Percentiles rank a stretch among this genome's conserved stretches.
Conservation (phyloP, 2,113 vertebrate species). For the Ancistrus triradiatus region DNA sequence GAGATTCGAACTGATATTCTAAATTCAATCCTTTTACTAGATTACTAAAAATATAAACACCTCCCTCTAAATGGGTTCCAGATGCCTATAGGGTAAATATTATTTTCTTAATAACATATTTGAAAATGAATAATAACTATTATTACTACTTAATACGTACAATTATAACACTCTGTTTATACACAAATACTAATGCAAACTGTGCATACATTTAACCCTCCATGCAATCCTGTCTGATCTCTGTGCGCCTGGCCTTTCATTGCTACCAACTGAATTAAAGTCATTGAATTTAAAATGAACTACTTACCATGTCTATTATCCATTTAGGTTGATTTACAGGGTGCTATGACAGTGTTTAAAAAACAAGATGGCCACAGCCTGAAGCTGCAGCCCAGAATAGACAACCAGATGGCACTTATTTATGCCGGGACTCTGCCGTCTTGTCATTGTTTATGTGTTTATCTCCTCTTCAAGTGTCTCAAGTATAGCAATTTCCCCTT, state of each 20-base stretch:
- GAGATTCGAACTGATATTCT: too few species aligned
- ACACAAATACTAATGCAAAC: too few species aligned
- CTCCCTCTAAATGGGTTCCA: too few species aligned
- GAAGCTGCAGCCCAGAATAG: neutral
- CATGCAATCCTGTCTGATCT: neutral
- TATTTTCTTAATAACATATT: too few species aligned
- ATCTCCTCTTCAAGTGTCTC: slow-evolving; percentile 20
- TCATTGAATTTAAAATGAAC: slow-evolving; percentile 14
- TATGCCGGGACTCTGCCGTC: neutral
- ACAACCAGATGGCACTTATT: slow-evolving; percentile 14
- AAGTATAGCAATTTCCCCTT: slow-evolving; percentile 21
- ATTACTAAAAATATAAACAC: too few species aligned
- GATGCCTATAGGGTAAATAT: too few species aligned
- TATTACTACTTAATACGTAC: too few species aligned
- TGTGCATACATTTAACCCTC: too few species aligned
- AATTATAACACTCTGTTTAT: too few species aligned
- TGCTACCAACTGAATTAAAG: slow-evolving; percentile 14
- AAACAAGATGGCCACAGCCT: slow-evolving; percentile 9
- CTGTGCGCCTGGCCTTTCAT: neutral
- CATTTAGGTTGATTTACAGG: slow-evolving; percentile 24
- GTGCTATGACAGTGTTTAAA: slow-evolving; percentile 1
- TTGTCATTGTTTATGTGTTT: slow-evolving; percentile 32
- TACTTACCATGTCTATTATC: slow-evolving; percentile 12
- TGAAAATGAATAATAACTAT: too few species aligned
- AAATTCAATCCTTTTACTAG: too few species aligned